Evolutionary conservation across 2,797 vertebrate genomes (phyloP), one percentile per base, ranked within the genome.

Genomic region (Poeciliopsis turneri): DNA sequence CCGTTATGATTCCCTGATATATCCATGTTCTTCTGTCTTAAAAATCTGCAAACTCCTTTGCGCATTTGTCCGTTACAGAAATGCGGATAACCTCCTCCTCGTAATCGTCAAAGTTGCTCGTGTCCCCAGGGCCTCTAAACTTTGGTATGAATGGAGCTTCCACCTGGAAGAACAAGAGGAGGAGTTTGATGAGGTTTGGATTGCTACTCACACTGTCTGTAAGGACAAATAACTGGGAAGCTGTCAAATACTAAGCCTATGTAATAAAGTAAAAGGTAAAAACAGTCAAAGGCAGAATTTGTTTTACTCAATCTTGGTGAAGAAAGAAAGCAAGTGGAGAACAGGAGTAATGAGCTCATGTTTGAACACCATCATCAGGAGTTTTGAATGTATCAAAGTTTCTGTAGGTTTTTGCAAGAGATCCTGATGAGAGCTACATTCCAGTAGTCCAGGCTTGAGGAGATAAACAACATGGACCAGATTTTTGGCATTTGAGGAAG

Each of bases 81-180:
- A 99, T 97, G 39, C 98, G 97, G 93, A 99, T 97, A 91, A 98
- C 97, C 94, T 99, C 98, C 89, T 99, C 98, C 88, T 99, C 98
- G 79, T 99, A 99, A 95, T 99, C 98, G 71, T 99, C 98, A 7
- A 99, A 99, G 95, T 99, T 99, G 97, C 98, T 99, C 84, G 98
- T 99, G 95, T 99, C 98, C 78, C 98, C 98, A 23, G 98, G 97
- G 84, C 98, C 98, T 97, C 97, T 96, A 96, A 97, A 99, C 96
- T 99, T 99, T 96, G 98, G 98, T 97, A 99, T 98, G 97, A 99
- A 99, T 0, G 98, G 98, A 90, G 98, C 98, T 94, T 99, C 98
- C 91, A 99, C 98, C 98, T 99, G 86, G 49, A 84, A 39, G 39
- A 81, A 70, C 16, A 73, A 75, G 30, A 79, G 75, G 15, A 57